Base-by-base conservation (phyloP, 92 coral and sea anemone genomes). In the Porites evermanni region DNA sequence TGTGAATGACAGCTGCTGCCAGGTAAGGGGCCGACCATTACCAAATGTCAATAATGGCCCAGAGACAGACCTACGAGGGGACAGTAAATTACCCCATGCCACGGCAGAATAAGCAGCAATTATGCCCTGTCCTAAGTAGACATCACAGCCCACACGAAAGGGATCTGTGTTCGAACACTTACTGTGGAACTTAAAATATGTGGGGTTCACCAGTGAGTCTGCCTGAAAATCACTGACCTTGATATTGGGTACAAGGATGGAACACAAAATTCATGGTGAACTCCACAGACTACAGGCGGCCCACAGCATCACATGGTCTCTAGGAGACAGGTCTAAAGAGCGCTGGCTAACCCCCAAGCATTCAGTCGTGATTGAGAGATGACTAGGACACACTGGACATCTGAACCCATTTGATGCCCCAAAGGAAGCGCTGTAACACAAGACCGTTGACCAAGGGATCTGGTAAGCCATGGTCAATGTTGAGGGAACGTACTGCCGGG, bases 191-290 rank as follows among this genome's bases (percentile, higher is more conserved):
- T 50, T 38, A n/a, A 4, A 72, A 32, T 59, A 72, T n/a, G 23
- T 9, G 26, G 26, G 26, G 26, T 24, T 24, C 26, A 50, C 61
- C 56, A 18, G 16, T 7, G 12, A 14, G 32, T 73, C 77, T 11
- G 77, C 78, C 52, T 73, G 61, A 59, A 73, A 29, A 24, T 52
- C 78, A 52, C 10, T 17, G n/a, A 72, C 59, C 12, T 58, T 73
- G 29, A 73, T 51, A 16, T 73, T 4, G 61, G 19, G 4, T 51
- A 8, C 60, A 52, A 51, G 78, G 78, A 5, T 73, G 59, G 21
- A 73, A 73, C 11, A 1, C 3, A 1, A 29, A 51, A 17, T 17
- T 73, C 59, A 73, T 60, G 14, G 78, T 44, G 60, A 73, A 73
- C 38, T 73, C 32, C 78, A 13, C 63, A 7, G 47, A 38, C 47